Conservation (phyloP, 2,113 vertebrate genomes). For the Reinhardtius hippoglossoides region DNA sequence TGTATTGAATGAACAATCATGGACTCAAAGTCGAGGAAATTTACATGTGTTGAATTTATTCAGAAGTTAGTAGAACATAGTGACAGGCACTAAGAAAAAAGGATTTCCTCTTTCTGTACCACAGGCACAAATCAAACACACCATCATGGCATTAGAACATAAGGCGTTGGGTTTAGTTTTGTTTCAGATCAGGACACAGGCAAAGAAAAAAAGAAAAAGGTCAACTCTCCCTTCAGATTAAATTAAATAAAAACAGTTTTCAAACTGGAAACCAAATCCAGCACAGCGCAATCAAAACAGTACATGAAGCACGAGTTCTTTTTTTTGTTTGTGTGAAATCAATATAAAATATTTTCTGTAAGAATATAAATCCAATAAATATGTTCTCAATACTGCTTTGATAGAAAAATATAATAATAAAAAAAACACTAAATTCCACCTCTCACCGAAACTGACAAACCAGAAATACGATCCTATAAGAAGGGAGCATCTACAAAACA, state of each 20-base stretch:
- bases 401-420: slow-evolving; percentile 73
- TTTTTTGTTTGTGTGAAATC: slow-evolving; percentile 25
- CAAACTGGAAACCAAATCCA: slow-evolving; percentile 14
- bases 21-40: background rate
- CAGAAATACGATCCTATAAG: slow-evolving; percentile 27
- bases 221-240: slow-evolving; percentile 26
- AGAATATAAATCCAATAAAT: slow-evolving; percentile 74
- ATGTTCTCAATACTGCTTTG: slow-evolving; percentile 63
- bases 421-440: slow-evolving; percentile 32
- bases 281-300: slow-evolving; percentile 24
- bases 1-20: slow-evolving; percentile 27
- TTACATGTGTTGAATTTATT: slow-evolving; percentile 70
- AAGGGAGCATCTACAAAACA: slow-evolving; percentile 33
- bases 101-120: slow-evolving; percentile 59
- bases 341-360: slow-evolving; percentile 63
- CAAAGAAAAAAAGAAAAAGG: background rate
- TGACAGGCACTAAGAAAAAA: slow-evolving; percentile 63
- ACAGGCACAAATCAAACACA: slow-evolving; percentile 75
- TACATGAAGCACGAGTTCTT: slow-evolving; percentile 19
- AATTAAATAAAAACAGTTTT: slow-evolving; percentile 27
- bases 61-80: slow-evolving; percentile 45
- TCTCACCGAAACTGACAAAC: slow-evolving; percentile 7
- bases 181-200: slow-evolving; percentile 18
- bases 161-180: slow-evolving; percentile 63
- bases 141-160: slow-evolving; percentile 62